phyloP scores from a whole-genome alignment of 2,113 vertebrate species.

The Motacilla tschutschensis region DNA sequence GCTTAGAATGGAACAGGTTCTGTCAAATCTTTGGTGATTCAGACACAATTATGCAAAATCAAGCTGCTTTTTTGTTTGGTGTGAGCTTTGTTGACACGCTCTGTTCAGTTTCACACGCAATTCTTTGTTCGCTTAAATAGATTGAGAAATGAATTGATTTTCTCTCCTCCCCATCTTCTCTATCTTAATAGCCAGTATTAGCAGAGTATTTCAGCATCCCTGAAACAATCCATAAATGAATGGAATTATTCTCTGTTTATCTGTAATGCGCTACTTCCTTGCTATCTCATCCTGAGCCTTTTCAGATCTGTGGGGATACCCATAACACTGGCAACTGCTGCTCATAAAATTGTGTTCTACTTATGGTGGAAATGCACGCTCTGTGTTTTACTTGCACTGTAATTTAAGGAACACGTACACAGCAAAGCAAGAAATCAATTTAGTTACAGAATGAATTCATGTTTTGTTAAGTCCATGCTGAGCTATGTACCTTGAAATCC shows the following conservation, averaged over 20 bases:
- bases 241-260: background rate
- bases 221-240: constrained; percentile 2
- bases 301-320: background rate
- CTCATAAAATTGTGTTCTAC: background rate
- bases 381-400: background rate
- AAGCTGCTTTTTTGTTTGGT: constrained; percentile 3
- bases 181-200: background rate
- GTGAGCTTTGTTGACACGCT: constrained; percentile 6
- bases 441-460: background rate
- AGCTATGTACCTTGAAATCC: background rate
- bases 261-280: background rate
- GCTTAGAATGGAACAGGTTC: constrained; percentile 15
- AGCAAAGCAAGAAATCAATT: background rate
- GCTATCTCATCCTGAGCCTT: background rate
- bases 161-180: background rate
- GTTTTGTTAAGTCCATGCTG: background rate
- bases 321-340: background rate
- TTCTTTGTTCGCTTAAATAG: constrained; percentile 12
- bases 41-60: constrained; percentile 30
- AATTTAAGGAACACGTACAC: background rate
- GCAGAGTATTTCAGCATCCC: background rate
- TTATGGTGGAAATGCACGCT: background rate
- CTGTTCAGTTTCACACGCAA: background rate
- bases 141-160: constrained; percentile 26
- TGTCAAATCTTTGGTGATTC: constrained; percentile 19